Percentiles rank a stretch among this genome's conserved stretches.
Evolutionary conservation across 2,888 invertebrate species (phyloP).

Genomic region (Tenthredo distinguenda): DNA sequence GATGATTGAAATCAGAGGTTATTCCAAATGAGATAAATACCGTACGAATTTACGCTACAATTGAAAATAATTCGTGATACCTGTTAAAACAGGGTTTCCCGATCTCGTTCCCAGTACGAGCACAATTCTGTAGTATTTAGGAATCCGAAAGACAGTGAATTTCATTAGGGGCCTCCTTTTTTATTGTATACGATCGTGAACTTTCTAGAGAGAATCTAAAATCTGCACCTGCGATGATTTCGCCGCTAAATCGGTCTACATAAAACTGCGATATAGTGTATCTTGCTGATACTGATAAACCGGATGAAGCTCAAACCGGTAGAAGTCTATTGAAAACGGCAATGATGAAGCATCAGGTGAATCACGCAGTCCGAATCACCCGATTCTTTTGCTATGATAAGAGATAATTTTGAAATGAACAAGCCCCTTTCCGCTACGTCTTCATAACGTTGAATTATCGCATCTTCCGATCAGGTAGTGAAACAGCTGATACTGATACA

Average conservation of each 20-base stretch:
- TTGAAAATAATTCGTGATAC: neutral
- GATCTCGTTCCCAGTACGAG: neutral
- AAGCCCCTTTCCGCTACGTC: neutral
- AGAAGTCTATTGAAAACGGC: neutral
- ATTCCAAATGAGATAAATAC: too few species aligned
- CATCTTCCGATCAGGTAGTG: neutral
- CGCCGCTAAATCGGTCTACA: neutral
- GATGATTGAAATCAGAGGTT: too few species aligned
- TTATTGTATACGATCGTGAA: neutral
- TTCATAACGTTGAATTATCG: neutral
- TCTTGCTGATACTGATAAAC: neutral
- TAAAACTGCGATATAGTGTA: neutral
- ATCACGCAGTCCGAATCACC: neutral
- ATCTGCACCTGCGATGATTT: neutral
- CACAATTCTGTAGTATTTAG: neutral
- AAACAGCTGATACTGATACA: neutral
- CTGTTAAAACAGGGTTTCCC: neutral
- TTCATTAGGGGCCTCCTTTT: neutral
- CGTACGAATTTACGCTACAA: too few species aligned
- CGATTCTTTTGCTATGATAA: neutral
- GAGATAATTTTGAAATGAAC: neutral
- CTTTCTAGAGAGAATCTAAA: neutral
- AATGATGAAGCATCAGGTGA: neutral
- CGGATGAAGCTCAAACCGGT: neutral
- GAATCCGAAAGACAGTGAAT: neutral